Evolutionary conservation across 2,888 invertebrate species (phyloP).

Genomic region (Oligia latruncula): DNA sequence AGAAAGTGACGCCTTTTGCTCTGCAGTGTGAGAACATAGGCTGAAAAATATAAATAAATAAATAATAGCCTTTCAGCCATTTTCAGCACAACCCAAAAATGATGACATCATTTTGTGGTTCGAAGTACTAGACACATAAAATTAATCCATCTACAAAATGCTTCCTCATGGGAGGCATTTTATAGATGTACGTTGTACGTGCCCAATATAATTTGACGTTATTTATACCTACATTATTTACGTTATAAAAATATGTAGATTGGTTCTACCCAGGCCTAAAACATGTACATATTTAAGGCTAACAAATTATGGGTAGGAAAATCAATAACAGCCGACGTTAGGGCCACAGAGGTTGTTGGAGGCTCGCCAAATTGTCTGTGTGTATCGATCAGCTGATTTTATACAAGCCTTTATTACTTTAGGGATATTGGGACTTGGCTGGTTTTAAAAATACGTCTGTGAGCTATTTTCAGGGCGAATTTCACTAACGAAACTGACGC

Average conservation of each 20-base stretch:
- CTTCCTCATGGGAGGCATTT: background rate
- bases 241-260: background rate
- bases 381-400: conserved; percentile 52
- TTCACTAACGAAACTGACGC: background rate
- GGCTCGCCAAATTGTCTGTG: conserved; percentile 36
- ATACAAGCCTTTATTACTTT: conserved; percentile 9
- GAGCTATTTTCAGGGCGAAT: background rate
- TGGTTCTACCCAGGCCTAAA: conserved; percentile 13
- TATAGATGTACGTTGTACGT: background rate
- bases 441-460: too few species aligned
- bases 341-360: conserved; percentile 49
- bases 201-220: background rate
- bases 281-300: conserved; percentile 33
- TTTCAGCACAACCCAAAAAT: background rate
- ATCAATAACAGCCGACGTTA: conserved; percentile 41
- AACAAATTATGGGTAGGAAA: conserved; percentile 33
- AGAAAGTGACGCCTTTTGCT: background rate
- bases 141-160: background rate
- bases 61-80: background rate
- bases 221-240: background rate
- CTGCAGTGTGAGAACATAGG: background rate
- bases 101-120: background rate
- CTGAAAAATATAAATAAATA: background rate
- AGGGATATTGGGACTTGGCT: background rate
- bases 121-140: background rate